phyloP scores from a whole-genome alignment of 1,140 invertebrate species.

The Aphelenchoides fujianensis region DNA sequence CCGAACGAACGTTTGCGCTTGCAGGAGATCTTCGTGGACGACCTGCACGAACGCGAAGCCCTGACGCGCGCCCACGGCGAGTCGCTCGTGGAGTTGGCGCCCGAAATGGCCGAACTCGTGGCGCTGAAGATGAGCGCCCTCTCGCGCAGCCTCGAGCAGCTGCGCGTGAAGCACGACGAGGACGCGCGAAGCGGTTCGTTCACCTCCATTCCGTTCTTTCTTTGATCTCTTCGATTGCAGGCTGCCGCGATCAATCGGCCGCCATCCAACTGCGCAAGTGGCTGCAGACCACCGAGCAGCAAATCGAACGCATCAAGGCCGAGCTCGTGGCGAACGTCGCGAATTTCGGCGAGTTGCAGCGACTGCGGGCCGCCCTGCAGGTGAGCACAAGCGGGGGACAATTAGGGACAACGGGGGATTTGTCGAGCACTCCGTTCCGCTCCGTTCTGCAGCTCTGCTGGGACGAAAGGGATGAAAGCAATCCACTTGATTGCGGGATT shows the following conservation, averaged over 20 bases:
- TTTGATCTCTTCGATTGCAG: constrained; percentile 13
- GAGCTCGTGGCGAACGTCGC: neutral
- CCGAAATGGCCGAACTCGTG: neutral
- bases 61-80: neutral
- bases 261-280: constrained; percentile 18
- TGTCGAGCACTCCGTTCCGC: no score
- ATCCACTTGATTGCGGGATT: no score
- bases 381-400: neutral
- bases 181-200: neutral
- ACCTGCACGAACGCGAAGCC: constrained; percentile 17
- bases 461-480: no score
- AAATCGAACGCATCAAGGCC: neutral
- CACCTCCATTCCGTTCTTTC: no score
- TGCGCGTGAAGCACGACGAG: constrained; percentile 15
- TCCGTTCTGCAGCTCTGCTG: no score
- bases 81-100: neutral
- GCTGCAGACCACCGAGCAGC: constrained; percentile 13
- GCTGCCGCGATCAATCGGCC: constrained; percentile 8
- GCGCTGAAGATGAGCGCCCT: neutral
- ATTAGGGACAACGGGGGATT: no score
- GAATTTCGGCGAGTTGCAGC: neutral
- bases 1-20: neutral
- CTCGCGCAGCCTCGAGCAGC: constrained; percentile 1
- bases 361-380: neutral
- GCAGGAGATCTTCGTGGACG: constrained; percentile 15